phyloP scores from a whole-genome alignment of 92 coral and sea anemone species.

The Scolanthus callimorphus region DNA sequence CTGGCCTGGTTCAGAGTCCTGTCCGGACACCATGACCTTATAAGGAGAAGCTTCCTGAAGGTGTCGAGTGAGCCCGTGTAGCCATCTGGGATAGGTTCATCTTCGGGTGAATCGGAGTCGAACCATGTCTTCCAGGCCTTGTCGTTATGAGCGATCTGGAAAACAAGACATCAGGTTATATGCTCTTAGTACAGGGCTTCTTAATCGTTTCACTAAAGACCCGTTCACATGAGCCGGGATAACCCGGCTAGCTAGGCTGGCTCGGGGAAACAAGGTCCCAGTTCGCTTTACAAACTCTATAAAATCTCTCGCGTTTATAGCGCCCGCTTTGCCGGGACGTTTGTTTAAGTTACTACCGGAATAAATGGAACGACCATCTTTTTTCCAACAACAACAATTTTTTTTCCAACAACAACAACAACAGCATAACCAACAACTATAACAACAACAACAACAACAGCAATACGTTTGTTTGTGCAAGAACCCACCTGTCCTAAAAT shows the following conservation, averaged over 20 bases:
- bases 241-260: too few species aligned
- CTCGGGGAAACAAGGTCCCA: too few species aligned
- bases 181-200: too few species aligned
- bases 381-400: too few species aligned
- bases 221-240: too few species aligned
- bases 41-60: conserved; percentile 81
- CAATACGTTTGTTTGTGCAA: too few species aligned
- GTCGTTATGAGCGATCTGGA: conserved; percentile 79
- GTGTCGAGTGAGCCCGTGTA: conserved; percentile 96
- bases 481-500: conserved; percentile 92
- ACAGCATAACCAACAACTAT: not conserved
- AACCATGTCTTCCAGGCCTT: conserved; percentile 99
- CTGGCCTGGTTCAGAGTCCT: conserved; percentile 94
- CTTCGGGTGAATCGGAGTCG: conserved; percentile 96
- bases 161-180: not conserved
- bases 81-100: conserved; percentile 94
- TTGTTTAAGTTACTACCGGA: too few species aligned
- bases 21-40: conserved; percentile 99
- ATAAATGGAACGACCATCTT: too few species aligned
- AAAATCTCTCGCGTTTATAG: too few species aligned
- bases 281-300: too few species aligned
- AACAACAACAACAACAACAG: not conserved
- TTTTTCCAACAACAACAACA: not conserved
- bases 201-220: too few species aligned
- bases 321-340: too few species aligned